Base-by-base conservation (phyloP, 2,113 vertebrate species). In the Psilopsiagon aurifrons region DNA sequence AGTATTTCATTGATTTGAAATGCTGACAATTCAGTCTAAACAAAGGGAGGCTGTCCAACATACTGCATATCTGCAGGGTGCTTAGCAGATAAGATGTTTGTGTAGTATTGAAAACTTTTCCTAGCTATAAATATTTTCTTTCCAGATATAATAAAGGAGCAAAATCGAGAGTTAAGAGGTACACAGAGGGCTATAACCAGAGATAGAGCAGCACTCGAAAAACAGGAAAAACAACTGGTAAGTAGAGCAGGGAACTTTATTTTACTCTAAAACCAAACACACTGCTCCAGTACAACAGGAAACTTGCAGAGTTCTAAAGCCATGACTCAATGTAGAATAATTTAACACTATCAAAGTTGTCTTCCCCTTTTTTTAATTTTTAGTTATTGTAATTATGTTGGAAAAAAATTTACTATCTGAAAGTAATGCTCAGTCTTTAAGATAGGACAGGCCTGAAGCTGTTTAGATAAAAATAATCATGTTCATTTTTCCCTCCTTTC, bases 141-240 rank as follows among this genome's bases (percentile, higher is more conserved):
- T 97, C 69, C 97, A 99, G 99, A 99, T 96, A 97, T 99, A 82
- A 99, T 99, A 98, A 99, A 98, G 97, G 99, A 99, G 78, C 99
- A 99, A 97, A 98, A 99, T 44, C 98, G 98, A 96, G 99, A 99
- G 96, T 96, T 99, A 95, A 98, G 99, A 83, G 98, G 99, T 71
- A 99, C 99, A n/a, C 99, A 99, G 98, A 99, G 99, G 92, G 98
- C 99, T 95, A 99, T 99, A 98, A 98, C 98, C 97, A 98, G 99
- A 98, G 99, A 99, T 93, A 98, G 99, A 97, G 96, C 98, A 82
- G 98, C 99, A 70, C 98, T 99, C 71, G 99, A 99, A 97, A 99
- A 98, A 96, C 99, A 99, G 94, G 99, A 99, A 97, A 99, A 99
- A 95, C 99, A 99, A 97, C 97, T 99, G 99, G 99, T 99, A 96